Conservation (phyloP, 2,888 invertebrate genomes). For the Lumbricus terrestris region DNA sequence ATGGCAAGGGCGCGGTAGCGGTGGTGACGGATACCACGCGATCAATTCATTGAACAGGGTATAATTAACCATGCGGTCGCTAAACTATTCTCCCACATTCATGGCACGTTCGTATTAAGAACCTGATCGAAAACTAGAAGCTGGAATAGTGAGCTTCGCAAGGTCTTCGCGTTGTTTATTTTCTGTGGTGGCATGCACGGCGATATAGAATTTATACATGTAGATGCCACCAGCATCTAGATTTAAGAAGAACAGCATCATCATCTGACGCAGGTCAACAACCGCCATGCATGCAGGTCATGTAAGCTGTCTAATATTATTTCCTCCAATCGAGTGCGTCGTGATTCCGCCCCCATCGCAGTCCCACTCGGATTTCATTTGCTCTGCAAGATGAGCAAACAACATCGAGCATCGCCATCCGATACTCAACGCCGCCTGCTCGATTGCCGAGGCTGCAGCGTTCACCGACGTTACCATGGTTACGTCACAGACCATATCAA, state of each 20-base stretch:
- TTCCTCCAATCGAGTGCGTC: not conserved
- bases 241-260: not conserved
- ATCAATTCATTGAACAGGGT: too few species aligned
- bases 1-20: too few species aligned
- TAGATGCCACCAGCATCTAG: not conserved
- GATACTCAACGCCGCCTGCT: not conserved
- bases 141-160: too few species aligned
- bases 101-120: too few species aligned
- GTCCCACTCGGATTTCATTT: not conserved
- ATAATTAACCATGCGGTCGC: too few species aligned
- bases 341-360: not conserved
- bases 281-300: not conserved
- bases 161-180: too few species aligned
- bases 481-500: not conserved
- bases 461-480: not conserved
- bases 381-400: not conserved
- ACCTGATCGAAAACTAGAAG: too few species aligned
- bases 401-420: not conserved
- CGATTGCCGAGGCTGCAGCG: not conserved
- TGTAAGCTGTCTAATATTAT: not conserved
- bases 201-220: too few species aligned
- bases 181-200: not conserved
- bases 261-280: not conserved
- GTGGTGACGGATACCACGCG: too few species aligned
- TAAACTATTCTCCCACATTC: too few species aligned